Conservation (phyloP, 2,888 invertebrate species). For the Caenorhabditis sp. region DNA sequence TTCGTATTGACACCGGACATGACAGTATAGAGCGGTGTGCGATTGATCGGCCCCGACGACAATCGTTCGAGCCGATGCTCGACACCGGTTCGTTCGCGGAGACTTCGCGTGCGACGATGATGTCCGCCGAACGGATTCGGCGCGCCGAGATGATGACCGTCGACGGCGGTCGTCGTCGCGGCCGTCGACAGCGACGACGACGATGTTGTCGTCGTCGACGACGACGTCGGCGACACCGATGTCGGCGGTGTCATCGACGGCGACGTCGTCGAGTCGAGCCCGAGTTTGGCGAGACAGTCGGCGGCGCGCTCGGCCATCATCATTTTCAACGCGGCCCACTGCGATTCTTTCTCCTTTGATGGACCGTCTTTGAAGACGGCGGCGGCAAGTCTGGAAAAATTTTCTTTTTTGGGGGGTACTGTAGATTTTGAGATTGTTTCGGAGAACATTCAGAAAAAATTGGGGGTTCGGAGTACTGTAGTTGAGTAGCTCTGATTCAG, state of each 20-base stretch:
- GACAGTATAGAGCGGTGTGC: constrained; percentile 60
- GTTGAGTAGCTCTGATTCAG: too few species aligned
- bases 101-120: constrained; percentile 60
- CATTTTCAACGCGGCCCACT: constrained; percentile 69
- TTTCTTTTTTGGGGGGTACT: too few species aligned
- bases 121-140: constrained; percentile 40
- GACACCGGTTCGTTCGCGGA: constrained; percentile 68
- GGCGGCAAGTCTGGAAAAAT: constrained; percentile 44
- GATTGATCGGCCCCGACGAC: constrained; percentile 60
- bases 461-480: too few species aligned
- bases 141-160: constrained; percentile 23
- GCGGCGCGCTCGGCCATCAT: constrained; percentile 70
- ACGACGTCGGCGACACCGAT: constrained; percentile 17
- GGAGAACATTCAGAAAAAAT: too few species aligned
- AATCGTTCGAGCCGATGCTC: constrained; percentile 68
- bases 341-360: constrained; percentile 61
- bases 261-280: constrained; percentile 36
- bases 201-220: constrained; percentile 12
- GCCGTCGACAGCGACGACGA: constrained; percentile 24
- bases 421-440: too few species aligned
- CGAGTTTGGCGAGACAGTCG: constrained; percentile 64
- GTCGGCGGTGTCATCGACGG: constrained; percentile 7
- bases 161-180: constrained; percentile 27
- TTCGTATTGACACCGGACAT: constrained; percentile 57
- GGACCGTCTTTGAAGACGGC: constrained; percentile 36